A percentile compares a stretch with the other conserved stretches of the same genome.
Evolutionary conservation across 1,140 invertebrate genomes (phyloP).

Genomic region (Bombyx mori): DNA sequence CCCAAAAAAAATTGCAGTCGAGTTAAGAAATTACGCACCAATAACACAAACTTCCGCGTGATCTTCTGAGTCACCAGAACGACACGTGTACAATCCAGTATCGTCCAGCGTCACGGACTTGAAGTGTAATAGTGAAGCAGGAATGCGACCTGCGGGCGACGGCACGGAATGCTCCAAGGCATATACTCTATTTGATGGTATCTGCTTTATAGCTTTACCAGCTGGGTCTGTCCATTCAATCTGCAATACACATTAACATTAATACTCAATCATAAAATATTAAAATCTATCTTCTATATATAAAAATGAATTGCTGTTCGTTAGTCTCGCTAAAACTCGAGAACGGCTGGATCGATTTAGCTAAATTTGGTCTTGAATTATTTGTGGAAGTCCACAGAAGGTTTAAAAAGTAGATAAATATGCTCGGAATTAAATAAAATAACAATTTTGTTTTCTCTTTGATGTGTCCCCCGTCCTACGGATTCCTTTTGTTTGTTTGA

Average conservation of each 20-base stretch:
- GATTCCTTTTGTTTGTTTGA: no score
- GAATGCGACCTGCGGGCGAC: slow-evolving; percentile 16
- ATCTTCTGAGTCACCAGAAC: slow-evolving; percentile 17
- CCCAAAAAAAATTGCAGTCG: no score
- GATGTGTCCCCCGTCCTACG: no score
- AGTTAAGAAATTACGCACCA: slow-evolving; percentile 20
- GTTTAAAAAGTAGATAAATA: no score
- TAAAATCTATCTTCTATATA: no score
- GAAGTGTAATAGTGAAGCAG: slow-evolving; percentile 29
- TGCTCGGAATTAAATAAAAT: no score
- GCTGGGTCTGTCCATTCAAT: slow-evolving; percentile 44
- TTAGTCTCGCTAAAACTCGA: no score
- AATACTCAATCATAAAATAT: not conserved
- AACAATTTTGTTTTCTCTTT: no score
- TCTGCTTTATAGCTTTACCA: slow-evolving; percentile 24
- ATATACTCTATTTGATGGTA: slow-evolving; percentile 29
- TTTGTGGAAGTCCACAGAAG: no score
- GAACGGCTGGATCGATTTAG: no score
- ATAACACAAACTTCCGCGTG: slow-evolving; percentile 38
- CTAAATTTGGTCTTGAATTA: no score
- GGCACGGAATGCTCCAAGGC: slow-evolving; percentile 34
- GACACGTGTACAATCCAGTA: slow-evolving; percentile 40
- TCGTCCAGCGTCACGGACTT: slow-evolving; percentile 25
- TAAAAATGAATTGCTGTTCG: no score
- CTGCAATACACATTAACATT: slow-evolving; percentile 18